phyloP scores from a whole-genome alignment of 2,888 invertebrate species.

The Chrysopilus asiliformis region DNA sequence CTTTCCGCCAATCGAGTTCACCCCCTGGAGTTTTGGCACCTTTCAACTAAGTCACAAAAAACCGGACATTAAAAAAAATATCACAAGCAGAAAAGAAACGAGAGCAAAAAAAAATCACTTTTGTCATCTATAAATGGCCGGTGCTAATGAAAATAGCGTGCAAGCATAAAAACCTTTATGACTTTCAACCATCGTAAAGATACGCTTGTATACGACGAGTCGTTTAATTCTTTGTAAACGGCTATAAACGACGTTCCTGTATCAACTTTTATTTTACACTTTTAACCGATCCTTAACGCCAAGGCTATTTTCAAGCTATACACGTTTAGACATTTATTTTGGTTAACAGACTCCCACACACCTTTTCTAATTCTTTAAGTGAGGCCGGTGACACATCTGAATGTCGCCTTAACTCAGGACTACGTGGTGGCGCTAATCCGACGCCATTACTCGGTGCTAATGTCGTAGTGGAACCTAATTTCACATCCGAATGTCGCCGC shows the following conservation, averaged over 20 bases:
- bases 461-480: conserved; percentile 45
- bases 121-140: background rate
- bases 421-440: conserved; percentile 69
- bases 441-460: conserved; percentile 39
- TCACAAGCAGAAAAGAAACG: conserved; percentile 2
- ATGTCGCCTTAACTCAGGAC: conserved; percentile 67
- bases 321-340: background rate
- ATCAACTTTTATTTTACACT: no score
- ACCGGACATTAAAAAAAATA: background rate
- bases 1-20: conserved; percentile 43
- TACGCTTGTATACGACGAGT: no score
- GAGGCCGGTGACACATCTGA: conserved; percentile 81
- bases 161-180: conserved; percentile 6
- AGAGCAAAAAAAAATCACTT: conserved; percentile 4
- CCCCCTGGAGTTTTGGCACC: conserved; percentile 43
- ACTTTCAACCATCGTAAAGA: no score
- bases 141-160: conserved; percentile 4
- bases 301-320: no score
- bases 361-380: conserved; percentile 78
- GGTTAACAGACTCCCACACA: no score
- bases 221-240: no score
- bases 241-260: no score
- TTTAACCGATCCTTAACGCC: no score
- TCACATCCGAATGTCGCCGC: conserved; percentile 67
- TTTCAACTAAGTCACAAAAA: conserved; percentile 47